phyloP scores from a whole-genome alignment of 2,888 invertebrate genomes.

The Athalia circularis region DNA sequence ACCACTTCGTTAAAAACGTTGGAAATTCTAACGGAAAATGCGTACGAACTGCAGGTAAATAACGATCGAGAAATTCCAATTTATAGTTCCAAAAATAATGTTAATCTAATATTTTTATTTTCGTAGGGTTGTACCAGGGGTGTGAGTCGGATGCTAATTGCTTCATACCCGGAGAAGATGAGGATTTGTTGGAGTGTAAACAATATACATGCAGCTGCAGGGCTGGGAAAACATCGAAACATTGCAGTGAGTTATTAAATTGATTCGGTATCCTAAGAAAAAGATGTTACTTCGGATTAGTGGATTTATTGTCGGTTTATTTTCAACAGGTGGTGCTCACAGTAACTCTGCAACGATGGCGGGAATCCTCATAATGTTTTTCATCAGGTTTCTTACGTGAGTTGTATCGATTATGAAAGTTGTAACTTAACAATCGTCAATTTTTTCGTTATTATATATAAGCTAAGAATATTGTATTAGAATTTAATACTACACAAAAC shows the following conservation, averaged over 20 bases:
- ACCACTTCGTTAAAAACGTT: conserved; percentile 57
- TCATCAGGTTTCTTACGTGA: not conserved
- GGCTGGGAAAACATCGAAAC: conserved; percentile 39
- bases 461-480: no score
- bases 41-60: conserved; percentile 54
- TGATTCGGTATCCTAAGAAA: not conserved
- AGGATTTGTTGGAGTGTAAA: conserved; percentile 54
- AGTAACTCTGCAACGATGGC: conserved; percentile 29
- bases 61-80: not conserved
- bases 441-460: no score
- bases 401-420: not conserved
- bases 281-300: not conserved
- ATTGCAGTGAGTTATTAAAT: conserved; percentile 49
- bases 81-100: not conserved
- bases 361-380: not conserved
- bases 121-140: conserved; percentile 54
- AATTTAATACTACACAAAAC: no score
- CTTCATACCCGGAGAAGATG: conserved; percentile 41
- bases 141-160: conserved; percentile 59
- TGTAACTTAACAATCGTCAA: no score
- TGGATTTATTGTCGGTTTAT: not conserved
- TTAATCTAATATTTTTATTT: not conserved
- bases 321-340: conserved; percentile 21
- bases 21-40: conserved; percentile 50
- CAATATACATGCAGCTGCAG: conserved; percentile 57